Evolutionary conservation across 2,888 invertebrate species (phyloP).

Genomic region (Listrodromus nycthemerus): DNA sequence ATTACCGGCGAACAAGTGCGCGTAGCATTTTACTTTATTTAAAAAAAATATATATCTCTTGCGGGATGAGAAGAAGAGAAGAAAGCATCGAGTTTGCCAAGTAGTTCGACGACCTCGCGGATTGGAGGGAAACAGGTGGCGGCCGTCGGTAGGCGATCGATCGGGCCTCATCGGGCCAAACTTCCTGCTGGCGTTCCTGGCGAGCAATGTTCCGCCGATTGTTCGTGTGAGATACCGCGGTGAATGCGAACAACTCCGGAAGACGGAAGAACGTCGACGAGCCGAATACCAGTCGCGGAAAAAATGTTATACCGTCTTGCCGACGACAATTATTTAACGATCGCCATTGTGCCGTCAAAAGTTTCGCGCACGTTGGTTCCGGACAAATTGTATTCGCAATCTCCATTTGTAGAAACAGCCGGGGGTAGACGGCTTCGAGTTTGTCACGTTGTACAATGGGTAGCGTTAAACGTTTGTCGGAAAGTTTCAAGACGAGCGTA

Average conservation of each 20-base stretch:
- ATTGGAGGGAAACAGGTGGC: constrained; percentile 36
- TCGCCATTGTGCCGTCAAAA: background rate
- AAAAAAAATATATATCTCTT: background rate
- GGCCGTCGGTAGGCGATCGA: constrained; percentile 21
- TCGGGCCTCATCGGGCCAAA: background rate
- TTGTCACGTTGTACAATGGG: constrained; percentile 25
- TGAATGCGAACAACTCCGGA: background rate
- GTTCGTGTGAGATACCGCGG: constrained; percentile 26
- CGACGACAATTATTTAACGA: constrained; percentile 5
- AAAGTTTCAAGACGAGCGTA: constrained; percentile 29
- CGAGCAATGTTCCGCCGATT: background rate
- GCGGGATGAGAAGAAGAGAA: background rate
- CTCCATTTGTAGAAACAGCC: background rate
- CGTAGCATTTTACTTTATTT: background rate
- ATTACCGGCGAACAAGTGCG: background rate
- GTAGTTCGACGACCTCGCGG: constrained; percentile 24
- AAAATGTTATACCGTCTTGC: constrained; percentile 5
- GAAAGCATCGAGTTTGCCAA: constrained; percentile 20
- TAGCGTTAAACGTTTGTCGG: constrained; percentile 30
- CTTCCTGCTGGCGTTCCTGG: background rate
- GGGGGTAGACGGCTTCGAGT: background rate
- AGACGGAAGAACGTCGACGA: constrained; percentile 38
- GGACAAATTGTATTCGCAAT: background rate
- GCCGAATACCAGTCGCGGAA: constrained; percentile 1
- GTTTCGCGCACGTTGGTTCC: constrained; percentile 15